Evolutionary conservation across 2,113 vertebrate genomes (phyloP).

Genomic region (Callocephalon fimbriatum): DNA sequence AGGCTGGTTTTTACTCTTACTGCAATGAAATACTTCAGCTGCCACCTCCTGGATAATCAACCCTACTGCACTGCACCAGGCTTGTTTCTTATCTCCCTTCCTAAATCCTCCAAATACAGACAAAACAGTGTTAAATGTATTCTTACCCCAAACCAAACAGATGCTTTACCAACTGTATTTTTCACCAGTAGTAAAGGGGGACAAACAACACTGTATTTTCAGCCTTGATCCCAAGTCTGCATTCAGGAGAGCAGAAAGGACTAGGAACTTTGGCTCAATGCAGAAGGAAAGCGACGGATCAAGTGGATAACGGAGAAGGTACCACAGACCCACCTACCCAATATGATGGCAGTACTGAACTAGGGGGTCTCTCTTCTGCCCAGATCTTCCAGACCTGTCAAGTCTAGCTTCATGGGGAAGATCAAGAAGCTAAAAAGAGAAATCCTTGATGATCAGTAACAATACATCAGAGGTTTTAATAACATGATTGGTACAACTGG

Average conservation of each 20-base stretch:
- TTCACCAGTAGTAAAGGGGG: neutral
- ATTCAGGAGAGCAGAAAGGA: neutral
- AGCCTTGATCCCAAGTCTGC: neutral
- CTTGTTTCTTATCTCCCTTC: neutral
- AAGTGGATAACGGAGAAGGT: neutral
- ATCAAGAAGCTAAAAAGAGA: neutral
- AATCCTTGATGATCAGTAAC: neutral
- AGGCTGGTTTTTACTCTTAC: neutral
- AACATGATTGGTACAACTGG: neutral
- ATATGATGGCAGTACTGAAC: neutral
- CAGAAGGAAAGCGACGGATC: neutral
- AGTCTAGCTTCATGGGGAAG: neutral
- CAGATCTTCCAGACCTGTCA: neutral
- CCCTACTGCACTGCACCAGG: neutral
- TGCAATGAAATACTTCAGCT: slow-evolving; percentile 10
- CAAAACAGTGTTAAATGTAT: neutral
- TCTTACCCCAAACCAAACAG: neutral
- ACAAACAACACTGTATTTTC: neutral
- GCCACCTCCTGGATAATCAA: slow-evolving; percentile 68
- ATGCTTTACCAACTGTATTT: neutral
- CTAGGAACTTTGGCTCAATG: neutral
- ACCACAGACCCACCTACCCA: neutral
- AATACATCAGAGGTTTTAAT: neutral
- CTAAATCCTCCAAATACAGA: neutral
- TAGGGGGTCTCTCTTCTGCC: neutral